Conservation (phyloP, 1,140 invertebrate species). For the Chelonus insularis region DNA sequence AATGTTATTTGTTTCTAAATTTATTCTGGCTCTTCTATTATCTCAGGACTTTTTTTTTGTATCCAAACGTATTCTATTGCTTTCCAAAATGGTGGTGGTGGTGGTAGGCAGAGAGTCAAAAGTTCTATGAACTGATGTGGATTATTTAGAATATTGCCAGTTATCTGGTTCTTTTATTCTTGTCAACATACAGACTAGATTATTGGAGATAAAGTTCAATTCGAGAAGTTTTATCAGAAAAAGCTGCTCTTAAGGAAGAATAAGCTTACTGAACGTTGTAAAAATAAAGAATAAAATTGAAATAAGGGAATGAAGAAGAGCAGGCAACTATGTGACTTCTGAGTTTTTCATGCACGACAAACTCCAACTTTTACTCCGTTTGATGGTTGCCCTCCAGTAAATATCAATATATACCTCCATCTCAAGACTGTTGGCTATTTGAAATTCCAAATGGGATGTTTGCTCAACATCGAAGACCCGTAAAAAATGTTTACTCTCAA, state of each 20-base stretch:
- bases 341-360: background rate
- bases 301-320: background rate
- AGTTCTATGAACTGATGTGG: no score
- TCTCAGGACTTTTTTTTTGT: no score
- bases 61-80: no score
- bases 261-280: background rate
- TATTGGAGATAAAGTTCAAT: no score
- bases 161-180: no score
- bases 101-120: no score
- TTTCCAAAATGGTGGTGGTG: no score
- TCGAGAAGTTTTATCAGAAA: no score
- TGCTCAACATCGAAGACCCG: background rate
- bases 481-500: background rate
- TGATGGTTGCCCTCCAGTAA: background rate
- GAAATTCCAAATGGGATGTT: slow-evolving; percentile 1
- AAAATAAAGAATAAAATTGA: background rate
- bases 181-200: no score
- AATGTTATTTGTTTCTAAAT: background rate
- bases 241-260: no score
- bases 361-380: background rate
- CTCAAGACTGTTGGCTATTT: background rate
- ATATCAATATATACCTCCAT: slow-evolving; percentile 1
- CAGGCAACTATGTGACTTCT: background rate
- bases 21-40: no score
- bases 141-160: no score